Conservation (phyloP, 37 sponge, comb jelly and placozoan species). For the Bolinopsis microptera region DNA sequence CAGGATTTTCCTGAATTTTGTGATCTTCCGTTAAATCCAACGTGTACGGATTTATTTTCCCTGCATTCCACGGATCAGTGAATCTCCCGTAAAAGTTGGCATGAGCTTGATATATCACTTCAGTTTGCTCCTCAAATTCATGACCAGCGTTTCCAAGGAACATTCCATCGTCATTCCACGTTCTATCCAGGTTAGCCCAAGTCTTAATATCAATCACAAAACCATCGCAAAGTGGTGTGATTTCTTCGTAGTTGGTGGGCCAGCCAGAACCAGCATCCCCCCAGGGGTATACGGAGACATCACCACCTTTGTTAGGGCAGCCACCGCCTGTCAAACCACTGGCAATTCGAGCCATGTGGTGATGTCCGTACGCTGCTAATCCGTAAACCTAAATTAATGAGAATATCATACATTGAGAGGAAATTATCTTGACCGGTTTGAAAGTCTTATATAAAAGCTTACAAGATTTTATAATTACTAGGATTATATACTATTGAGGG, state of each 20-base stretch:
- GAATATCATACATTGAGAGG: too few relatives aligned
- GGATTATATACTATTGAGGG: too few relatives aligned
- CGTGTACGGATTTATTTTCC: background rate
- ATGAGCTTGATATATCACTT: conserved; percentile 10
- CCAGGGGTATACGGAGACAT: too few relatives aligned
- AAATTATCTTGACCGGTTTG: too few relatives aligned
- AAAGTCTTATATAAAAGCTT: too few relatives aligned
- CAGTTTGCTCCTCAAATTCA: background rate
- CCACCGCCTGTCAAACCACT: background rate
- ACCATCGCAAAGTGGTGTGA: too few relatives aligned
- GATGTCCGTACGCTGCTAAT: conserved; percentile 1
- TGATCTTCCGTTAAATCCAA: background rate
- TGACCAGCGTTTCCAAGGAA: background rate
- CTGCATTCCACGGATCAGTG: background rate
- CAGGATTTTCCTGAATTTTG: background rate
- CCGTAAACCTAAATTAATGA: conserved; percentile 28
- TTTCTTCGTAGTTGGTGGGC: too few relatives aligned
- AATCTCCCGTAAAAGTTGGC: too few relatives aligned
- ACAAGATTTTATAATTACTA: too few relatives aligned
- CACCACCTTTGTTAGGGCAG: too few relatives aligned
- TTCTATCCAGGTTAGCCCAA: background rate
- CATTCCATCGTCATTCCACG: background rate
- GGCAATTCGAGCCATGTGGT: background rate
- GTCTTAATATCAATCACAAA: background rate
- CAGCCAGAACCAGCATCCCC: too few relatives aligned